Evolutionary conservation across 2,113 vertebrate genomes (phyloP).

Genomic region (Gobio gobio): DNA sequence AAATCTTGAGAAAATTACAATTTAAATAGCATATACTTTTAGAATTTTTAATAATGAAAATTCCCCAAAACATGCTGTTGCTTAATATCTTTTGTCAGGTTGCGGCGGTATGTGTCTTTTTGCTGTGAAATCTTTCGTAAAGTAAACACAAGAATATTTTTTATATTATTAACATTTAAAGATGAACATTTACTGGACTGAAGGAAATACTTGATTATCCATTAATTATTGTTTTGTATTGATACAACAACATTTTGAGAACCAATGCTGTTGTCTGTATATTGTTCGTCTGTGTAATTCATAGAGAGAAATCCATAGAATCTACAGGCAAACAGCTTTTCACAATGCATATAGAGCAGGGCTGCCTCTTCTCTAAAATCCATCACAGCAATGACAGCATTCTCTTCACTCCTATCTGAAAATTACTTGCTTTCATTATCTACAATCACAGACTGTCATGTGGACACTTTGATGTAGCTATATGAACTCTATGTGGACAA

Average conservation of each 20-base stretch:
- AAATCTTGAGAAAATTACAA: background rate
- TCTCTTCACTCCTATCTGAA: background rate
- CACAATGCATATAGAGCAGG: background rate
- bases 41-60: background rate
- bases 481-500: background rate
- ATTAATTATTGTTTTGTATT: too few species aligned
- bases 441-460: background rate
- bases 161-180: too few species aligned
- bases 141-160: too few species aligned
- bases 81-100: background rate
- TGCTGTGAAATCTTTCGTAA: too few species aligned
- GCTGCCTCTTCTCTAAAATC: background rate
- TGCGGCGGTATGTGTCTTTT: too few species aligned
- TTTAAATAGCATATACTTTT: background rate
- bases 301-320: background rate
- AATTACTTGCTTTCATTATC: constrained; percentile 1
- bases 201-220: too few species aligned
- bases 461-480: background rate
- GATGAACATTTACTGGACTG: too few species aligned
- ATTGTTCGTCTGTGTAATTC: background rate
- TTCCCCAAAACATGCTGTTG: background rate
- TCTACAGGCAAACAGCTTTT: background rate
- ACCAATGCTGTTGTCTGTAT: background rate
- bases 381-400: background rate
- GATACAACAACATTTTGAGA: background rate